A percentile compares a stretch with the other conserved stretches of the same genome.
Evolutionary conservation across 1,140 invertebrate genomes (phyloP).

Genomic region (Drosophila virilis): DNA sequence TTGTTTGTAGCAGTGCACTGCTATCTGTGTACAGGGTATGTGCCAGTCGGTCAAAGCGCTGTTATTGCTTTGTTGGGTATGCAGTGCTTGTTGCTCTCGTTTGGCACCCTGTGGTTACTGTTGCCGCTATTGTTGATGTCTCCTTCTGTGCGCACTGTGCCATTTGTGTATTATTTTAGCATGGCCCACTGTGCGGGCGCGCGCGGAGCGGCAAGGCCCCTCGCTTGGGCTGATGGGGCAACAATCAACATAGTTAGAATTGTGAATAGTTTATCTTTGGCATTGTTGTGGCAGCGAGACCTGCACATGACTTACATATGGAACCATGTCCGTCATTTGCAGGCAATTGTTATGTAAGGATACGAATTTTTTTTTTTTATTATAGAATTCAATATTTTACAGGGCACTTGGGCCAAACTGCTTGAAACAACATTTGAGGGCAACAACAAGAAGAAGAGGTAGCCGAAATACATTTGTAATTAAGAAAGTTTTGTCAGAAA

Average conservation of each 20-base stretch:
- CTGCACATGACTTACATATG: conserved; percentile 25
- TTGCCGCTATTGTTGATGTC: conserved; percentile 40
- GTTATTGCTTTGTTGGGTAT: conserved; percentile 12
- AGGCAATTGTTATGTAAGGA: conserved; percentile 22
- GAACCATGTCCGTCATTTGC: conserved; percentile 23
- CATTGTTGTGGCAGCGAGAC: conserved; percentile 7
- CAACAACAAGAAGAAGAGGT: background rate
- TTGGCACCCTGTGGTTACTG: conserved; percentile 15
- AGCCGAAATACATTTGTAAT: conserved; percentile 70
- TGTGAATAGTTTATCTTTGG: conserved; percentile 19
- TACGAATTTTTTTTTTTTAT: no score
- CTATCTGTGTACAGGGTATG: background rate
- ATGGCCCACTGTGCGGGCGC: conserved; percentile 43
- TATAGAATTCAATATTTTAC: conserved; percentile 1
- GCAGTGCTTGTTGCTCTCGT: conserved; percentile 66
- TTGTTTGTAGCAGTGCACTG: no score
- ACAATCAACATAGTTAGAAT: conserved; percentile 38
- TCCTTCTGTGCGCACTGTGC: conserved; percentile 41
- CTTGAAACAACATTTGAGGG: conserved; percentile 28
- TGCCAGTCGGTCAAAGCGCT: background rate
- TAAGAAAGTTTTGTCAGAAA: conserved; percentile 76
- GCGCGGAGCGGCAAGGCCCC: no score
- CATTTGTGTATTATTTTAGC: conserved; percentile 77
- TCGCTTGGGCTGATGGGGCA: conserved; percentile 27
- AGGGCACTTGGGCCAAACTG: conserved; percentile 12